A percentile compares a stretch with the other conserved stretches of the same genome.
These are phyloP conservation scores for Endomychus coccineus DNA, from an alignment of 2,888 invertebrate genomes.

Conservation along the genomic window DNA sequence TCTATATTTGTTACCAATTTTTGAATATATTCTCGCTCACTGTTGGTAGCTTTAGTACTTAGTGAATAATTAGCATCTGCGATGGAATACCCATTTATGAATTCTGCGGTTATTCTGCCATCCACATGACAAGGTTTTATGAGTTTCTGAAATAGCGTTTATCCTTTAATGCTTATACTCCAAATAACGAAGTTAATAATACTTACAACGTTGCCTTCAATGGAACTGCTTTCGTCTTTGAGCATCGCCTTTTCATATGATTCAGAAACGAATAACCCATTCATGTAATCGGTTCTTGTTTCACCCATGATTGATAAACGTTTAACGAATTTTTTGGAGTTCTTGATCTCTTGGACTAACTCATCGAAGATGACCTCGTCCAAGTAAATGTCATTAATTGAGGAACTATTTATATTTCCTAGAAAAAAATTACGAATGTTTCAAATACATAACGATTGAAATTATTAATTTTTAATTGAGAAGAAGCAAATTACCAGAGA, in stretches of 20 bases:
- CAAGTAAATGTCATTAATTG: slow-evolving; percentile 32
- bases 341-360: slow-evolving; percentile 29
- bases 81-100: slow-evolving; percentile 34
- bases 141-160: slow-evolving; percentile 26
- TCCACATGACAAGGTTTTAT: slow-evolving; percentile 21
- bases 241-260: slow-evolving; percentile 25
- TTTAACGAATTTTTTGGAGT: slow-evolving; percentile 31
- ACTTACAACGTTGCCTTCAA: slow-evolving; percentile 28
- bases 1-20: slow-evolving; percentile 26
- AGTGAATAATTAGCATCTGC: slow-evolving; percentile 23
- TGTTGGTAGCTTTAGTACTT: slow-evolving; percentile 8
- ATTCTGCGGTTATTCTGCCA: slow-evolving; percentile 30
- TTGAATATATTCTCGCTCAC: slow-evolving; percentile 27
- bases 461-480: neutral
- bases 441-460: neutral
- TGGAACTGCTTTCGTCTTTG: slow-evolving; percentile 18
- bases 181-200: slow-evolving; percentile 1
- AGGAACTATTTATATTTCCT: slow-evolving; percentile 29
- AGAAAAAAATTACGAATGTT: slow-evolving; percentile 18
- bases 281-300: slow-evolving; percentile 24
- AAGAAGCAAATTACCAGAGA: no score
- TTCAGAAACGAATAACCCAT: slow-evolving; percentile 28
- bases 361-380: slow-evolving; percentile 35
- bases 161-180: slow-evolving; percentile 3
- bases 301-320: slow-evolving; percentile 29